Evolutionary conservation across 1,140 invertebrate species (phyloP), one percentile per base, ranked within the genome.

Genomic region (Cydia strobilella): DNA sequence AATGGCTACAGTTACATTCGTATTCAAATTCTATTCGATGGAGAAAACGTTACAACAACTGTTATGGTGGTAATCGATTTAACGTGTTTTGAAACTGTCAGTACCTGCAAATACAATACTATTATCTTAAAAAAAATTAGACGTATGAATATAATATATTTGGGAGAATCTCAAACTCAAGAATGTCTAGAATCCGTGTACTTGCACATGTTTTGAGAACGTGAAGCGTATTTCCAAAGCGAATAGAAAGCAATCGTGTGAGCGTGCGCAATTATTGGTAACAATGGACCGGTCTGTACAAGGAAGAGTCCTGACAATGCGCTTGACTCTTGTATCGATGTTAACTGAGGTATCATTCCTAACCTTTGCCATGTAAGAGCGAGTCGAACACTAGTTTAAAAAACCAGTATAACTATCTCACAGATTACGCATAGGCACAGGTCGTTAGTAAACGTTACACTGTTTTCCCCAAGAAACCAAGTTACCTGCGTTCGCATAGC

Each of bases 201-300:
- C 20, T 23, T 9, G 6, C 20, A 59, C 62, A 77, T 75, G 54
- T 48, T 63, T 74, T 63, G 76, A 62, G 65, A 74, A 74, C 65
- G 45, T 75, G 65, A 54, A 25, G 48, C 74, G 35, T 77, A 74
- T 74, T 74, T 74, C 42, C 45, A 74, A 63, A 54, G 66, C 54
- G 62, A 62, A 39, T 65, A 78, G 77, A 78, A 78, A 78, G 74
- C 77, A 13, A 54, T 78, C 77, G 72, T 78, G 74, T 69, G 74
- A 76, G 65, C 65, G 51, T 23, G 31, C 51, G 63, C 73, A 75
- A 78, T 78, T 75, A 78, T 78, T 65, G 77, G 65, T 20, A 74
- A 78, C 77, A 76, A 78, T 78, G 74, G 76, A 62, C 45, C 73
- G 62, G 73, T 65, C 73, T 20, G 15, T 25, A 25, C 54, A 74